Evolutionary conservation across 1,140 invertebrate genomes (phyloP).

Genomic region (Eriocheir sinensis): DNA sequence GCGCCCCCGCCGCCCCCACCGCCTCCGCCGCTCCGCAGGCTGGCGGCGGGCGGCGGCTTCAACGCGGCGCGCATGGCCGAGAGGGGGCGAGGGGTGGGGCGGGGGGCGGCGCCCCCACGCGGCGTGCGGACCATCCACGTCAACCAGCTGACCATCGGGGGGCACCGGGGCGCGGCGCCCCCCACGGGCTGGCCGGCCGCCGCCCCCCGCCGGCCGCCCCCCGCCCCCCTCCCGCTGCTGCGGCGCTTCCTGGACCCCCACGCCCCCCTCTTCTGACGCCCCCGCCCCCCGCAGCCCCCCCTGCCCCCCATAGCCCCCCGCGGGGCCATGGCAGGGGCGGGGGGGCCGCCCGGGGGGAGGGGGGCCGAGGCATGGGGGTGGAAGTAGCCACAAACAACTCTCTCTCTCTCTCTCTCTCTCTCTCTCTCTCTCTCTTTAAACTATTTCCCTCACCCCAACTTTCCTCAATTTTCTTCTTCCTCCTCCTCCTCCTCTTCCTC

Average conservation of each 20-base stretch:
- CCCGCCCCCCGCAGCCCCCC: not conserved
- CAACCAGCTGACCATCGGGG: conserved; percentile 69
- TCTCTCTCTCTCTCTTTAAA: conserved; percentile 33
- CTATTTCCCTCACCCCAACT: not conserved
- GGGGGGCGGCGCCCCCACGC: not conserved
- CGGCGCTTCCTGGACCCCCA: conserved; percentile 66
- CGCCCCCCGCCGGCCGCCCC: conserved; percentile 31
- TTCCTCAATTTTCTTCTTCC: not conserved
- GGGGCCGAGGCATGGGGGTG: too few relatives aligned
- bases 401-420: conserved; percentile 38
- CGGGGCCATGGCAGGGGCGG: not conserved
- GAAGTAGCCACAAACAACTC: too few relatives aligned
- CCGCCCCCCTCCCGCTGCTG: conserved; percentile 59
- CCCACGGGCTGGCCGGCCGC: conserved; percentile 64
- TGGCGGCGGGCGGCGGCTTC: conserved; percentile 59
- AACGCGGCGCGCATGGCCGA: conserved; percentile 45
- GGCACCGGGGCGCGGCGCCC: conserved; percentile 45
- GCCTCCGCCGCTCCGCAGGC: conserved; percentile 27
- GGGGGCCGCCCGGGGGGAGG: not conserved
- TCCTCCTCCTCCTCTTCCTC: not conserved
- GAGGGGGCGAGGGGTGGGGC: not conserved
- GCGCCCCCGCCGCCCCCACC: not conserved
- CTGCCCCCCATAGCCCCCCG: not conserved
- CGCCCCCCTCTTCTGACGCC: conserved; percentile 64
- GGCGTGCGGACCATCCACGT: conserved; percentile 62